Evolutionary conservation across 1,140 invertebrate genomes (phyloP).

Genomic region (Aphelinus atriplicis): DNA sequence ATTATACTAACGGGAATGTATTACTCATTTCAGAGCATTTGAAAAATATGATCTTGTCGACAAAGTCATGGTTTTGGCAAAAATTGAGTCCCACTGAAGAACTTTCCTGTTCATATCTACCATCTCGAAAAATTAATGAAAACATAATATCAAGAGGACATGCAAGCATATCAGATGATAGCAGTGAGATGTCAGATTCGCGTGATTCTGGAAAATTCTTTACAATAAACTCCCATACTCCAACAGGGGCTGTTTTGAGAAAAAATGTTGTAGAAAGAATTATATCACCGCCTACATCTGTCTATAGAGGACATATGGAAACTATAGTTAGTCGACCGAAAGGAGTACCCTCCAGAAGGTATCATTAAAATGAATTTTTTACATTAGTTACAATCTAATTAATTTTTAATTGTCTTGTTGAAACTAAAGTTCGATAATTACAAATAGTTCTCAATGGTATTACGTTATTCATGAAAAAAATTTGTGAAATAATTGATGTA

Average conservation of each 20-base stretch:
- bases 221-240: not conserved
- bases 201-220: constrained; percentile 16
- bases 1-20: too few species aligned
- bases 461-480: too few species aligned
- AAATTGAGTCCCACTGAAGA: constrained; percentile 50
- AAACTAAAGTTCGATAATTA: too few species aligned
- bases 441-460: too few species aligned
- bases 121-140: constrained; percentile 49
- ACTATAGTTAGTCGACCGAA: not conserved
- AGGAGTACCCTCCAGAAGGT: too few species aligned
- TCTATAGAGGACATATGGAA: not conserved
- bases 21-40: constrained; percentile 36
- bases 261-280: not conserved
- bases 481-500: too few species aligned
- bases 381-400: too few species aligned
- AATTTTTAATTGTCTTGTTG: too few species aligned
- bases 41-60: constrained; percentile 38
- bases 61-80: constrained; percentile 42
- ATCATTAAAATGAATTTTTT: too few species aligned
- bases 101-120: constrained; percentile 57
- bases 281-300: not conserved
- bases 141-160: constrained; percentile 40
- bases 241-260: constrained; percentile 7
- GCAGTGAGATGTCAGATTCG: constrained; percentile 41
- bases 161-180: constrained; percentile 48